These are phyloP conservation scores for Phyllotis vaccarum DNA, from an alignment of 2,797 vertebrate species.

Conservation along the genomic window DNA sequence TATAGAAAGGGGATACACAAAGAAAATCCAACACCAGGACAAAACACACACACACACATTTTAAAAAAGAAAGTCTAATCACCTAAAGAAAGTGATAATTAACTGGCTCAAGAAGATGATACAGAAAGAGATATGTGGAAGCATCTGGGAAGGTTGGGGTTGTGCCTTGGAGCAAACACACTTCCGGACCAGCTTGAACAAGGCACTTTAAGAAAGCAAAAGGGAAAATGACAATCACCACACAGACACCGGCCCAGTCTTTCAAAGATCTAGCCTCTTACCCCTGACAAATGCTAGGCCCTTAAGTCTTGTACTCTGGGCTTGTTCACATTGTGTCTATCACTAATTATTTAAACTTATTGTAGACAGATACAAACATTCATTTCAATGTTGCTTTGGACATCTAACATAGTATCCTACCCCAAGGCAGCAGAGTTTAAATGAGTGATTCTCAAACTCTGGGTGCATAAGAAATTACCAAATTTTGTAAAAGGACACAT, in stretches of 20 bases:
- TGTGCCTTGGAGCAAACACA: neutral
- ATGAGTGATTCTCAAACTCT: slow-evolving; percentile 12
- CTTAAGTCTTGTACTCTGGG: neutral
- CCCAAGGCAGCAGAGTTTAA: neutral
- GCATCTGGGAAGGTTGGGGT: accelerated
- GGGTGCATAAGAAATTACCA: neutral
- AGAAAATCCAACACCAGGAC: neutral
- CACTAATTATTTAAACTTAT: neutral
- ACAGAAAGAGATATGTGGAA: neutral
- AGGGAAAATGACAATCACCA: neutral
- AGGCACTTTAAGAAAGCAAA: neutral
- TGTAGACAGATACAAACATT: neutral
- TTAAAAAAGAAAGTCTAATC: neutral
- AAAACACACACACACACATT: neutral
- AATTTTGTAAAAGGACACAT: slow-evolving; percentile 8
- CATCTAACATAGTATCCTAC: neutral
- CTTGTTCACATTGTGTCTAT: neutral
- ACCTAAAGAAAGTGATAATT: neutral
- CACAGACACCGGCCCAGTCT: neutral
- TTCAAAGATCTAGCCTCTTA: neutral
- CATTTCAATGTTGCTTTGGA: neutral
- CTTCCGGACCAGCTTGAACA: neutral
- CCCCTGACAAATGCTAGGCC: slow-evolving; percentile 28
- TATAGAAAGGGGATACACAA: neutral
- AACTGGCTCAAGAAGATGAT: neutral